Evolutionary conservation across 2,113 vertebrate species (phyloP), one percentile per base, ranked within the genome.

Genomic region (Acrocephalus arundinaceus): DNA sequence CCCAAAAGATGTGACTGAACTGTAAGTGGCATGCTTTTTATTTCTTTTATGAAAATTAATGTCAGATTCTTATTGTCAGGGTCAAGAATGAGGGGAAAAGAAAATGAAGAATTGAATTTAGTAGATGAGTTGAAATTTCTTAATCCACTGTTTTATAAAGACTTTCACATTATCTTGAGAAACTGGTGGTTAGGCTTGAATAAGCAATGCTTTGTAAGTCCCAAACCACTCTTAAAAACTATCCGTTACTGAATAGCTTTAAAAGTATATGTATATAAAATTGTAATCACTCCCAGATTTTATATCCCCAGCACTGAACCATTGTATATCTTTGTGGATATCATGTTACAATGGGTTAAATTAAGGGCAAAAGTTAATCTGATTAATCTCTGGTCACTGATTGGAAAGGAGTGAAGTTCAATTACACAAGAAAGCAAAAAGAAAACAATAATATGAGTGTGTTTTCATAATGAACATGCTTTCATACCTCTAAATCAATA

Each of bases 1-100:
- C 57, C 99, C 99, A 45, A 99, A 98, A 96, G 99, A 99, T 67
- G 99, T 99, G 85, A 99, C 99, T 11, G 99, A 99, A 90, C 97
- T 99, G 99, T 99, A 98, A 99, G 99, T 98, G 93, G 23, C 30
- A 54, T 46, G 6, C 6, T n/a, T 76, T 66, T 79, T 63, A 37
- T 41, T 23, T 15, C 37, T 92, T 94, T 54, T 55, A 43, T 88
- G 35, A 80, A 79, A 76, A 55, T 48, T 21, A 28, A 4, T 68
- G 15, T 63, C 55, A 77, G 11, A 46, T 77, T 71, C 68, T 49
- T 67, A 23, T 48, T 83, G 49, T 48, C 31, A 41, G 11, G 16
- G 37, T 87, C 41, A 91, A 65, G 67, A 88, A 65, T 52, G 10
- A 81, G 48, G 9, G 28, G 7, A 31, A 45, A 78, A 74, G 33